Evolutionary conservation across 1,140 invertebrate genomes (phyloP), one percentile per base, ranked within the genome.

Genomic region (Atta colombica): DNA sequence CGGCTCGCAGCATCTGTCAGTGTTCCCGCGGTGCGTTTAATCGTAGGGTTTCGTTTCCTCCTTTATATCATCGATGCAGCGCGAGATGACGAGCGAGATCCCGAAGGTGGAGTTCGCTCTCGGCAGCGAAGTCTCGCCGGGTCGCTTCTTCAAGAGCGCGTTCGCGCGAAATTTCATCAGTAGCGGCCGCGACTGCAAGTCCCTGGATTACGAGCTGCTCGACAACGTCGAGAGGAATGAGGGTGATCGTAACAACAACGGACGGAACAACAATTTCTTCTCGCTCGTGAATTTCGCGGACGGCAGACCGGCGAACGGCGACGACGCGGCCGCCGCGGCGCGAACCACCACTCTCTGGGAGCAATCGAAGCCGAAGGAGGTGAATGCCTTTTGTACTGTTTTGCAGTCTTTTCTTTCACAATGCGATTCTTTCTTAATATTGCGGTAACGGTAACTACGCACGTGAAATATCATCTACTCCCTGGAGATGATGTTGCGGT

Each of bases 91-190:
- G 92, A 85, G 84, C 51, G 92, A 93, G 16, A 77, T 68, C 14
- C 87, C 90, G 71, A 93, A 92, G 86, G 87, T 95, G 74, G 90
- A 95, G 84, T 95, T 96, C 82, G 95, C 94, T 55, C 89, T 96
- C 25, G 95, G 95, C 6, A 94, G 94, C 75, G 93, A 94, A 82
- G 94, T 94, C 61, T 95, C 94, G 16, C 86, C 93, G 5, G 92
- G 92, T 14, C 92, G 94, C 66, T 95, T 94, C 77, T 96, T 96
- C 82, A 96, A 96, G 88, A 96, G 95, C 81, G 94, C 93, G 16
- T 96, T 95, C 78, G 96, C 96, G 10, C 92, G 95, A 25, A 94
- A 95, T 0, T 92, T 96, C 77, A 93, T 92, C 14, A 93, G 39
- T 69, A 94, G 90, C 72, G 93, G 91, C 72, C 92, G 90, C 45